Percentiles rank a stretch among this genome's conserved stretches.
phyloP scores from a whole-genome alignment of 2,888 invertebrate genomes.

The Drosophila ustulata region DNA sequence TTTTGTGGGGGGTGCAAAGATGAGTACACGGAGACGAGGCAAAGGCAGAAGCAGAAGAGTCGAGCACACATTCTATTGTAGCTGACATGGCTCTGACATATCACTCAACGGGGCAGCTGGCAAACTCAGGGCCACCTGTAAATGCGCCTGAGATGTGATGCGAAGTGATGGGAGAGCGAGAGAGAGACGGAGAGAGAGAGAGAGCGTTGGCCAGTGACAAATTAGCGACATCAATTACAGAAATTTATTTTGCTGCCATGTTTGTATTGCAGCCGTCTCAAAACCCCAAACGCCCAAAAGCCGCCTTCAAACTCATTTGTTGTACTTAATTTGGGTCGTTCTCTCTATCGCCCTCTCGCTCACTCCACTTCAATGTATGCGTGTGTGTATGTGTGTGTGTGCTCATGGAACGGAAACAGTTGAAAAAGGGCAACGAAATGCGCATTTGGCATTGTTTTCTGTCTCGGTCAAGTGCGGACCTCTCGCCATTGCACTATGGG shows the following conservation, averaged over 20 bases:
- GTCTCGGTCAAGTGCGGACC: constrained; percentile 51
- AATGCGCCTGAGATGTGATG: constrained; percentile 48
- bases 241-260: constrained; percentile 76
- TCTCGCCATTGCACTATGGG: neutral
- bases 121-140: constrained; percentile 67
- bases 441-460: constrained; percentile 62
- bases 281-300: constrained; percentile 40
- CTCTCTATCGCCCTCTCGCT: neutral
- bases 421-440: constrained; percentile 67
- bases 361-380: neutral
- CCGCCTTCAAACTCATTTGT: constrained; percentile 74
- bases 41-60: neutral
- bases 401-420: constrained; percentile 49
- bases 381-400: constrained; percentile 36
- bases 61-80: constrained; percentile 5
- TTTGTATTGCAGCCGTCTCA: constrained; percentile 50
- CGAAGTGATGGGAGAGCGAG: neutral
- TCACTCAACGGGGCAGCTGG: constrained; percentile 57
- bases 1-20: constrained; percentile 20
- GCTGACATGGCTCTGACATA: constrained; percentile 62
- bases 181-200: neutral
- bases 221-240: constrained; percentile 80
- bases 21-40: neutral
- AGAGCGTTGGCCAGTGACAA: constrained; percentile 74
- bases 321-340: constrained; percentile 67